Conservation (phyloP, 64 coral and sea anemone species). For the Pocillopora verrucosa region DNA sequence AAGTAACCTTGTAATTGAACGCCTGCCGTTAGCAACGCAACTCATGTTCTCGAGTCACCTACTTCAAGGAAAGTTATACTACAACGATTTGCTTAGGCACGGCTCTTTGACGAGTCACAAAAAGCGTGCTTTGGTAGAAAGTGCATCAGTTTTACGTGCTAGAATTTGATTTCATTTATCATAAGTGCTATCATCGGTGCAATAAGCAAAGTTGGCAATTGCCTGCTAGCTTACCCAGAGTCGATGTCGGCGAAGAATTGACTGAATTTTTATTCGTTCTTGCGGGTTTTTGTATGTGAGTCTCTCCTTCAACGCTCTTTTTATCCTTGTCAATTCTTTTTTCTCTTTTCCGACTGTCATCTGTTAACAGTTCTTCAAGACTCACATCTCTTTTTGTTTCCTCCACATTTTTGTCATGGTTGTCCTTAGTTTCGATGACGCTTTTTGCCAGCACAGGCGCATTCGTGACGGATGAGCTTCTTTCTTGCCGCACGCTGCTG, state of each 20-base stretch:
- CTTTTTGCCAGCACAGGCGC: neutral
- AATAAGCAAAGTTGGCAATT: too few relatives aligned
- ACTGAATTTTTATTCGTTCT: neutral
- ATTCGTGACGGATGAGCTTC: conserved; percentile 1
- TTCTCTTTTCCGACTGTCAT: conserved; percentile 20
- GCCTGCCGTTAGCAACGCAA: too few relatives aligned
- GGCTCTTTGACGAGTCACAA: too few relatives aligned
- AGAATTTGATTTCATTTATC: too few relatives aligned
- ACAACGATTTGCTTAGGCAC: too few relatives aligned
- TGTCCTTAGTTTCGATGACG: neutral
- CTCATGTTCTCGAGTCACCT: too few relatives aligned
- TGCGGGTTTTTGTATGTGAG: neutral
- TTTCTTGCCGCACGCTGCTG: conserved; percentile 14
- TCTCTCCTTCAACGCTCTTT: conserved; percentile 9
- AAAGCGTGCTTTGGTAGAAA: too few relatives aligned
- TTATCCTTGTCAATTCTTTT: conserved; percentile 30
- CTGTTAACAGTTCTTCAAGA: conserved; percentile 45
- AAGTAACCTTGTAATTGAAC: too few relatives aligned
- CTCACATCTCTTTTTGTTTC: conserved; percentile 63
- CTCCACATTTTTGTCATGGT: neutral
- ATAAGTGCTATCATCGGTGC: too few relatives aligned
- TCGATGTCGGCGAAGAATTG: neutral
- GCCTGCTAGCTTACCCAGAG: neutral
- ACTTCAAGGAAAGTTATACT: too few relatives aligned
- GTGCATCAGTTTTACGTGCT: too few relatives aligned